These are phyloP conservation scores for Corydoras maculifer DNA, from an alignment of 2,113 vertebrate genomes.

Conservation along the genomic window DNA sequence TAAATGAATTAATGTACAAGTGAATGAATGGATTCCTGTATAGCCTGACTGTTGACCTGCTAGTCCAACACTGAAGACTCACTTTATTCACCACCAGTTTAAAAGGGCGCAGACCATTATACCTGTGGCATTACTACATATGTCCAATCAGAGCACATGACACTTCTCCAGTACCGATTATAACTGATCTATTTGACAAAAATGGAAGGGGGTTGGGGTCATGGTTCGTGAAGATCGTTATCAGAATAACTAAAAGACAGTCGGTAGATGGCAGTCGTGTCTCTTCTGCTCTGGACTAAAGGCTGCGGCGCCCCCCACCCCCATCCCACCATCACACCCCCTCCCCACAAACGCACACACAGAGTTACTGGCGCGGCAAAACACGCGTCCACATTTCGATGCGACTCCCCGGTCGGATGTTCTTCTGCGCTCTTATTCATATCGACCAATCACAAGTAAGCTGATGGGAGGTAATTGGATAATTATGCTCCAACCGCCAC, in stretches of 20 bases:
- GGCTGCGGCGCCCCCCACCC: slow-evolving; percentile 38
- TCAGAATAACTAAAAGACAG: slow-evolving; percentile 30
- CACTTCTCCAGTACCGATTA: no score
- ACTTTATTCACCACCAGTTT: no score
- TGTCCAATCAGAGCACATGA: no score
- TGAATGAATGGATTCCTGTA: no score
- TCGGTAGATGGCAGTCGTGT: slow-evolving; percentile 87
- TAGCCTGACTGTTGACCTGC: no score
- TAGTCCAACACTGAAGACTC: no score
- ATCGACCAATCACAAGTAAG: slow-evolving; percentile 76
- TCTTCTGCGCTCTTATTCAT: slow-evolving; percentile 66
- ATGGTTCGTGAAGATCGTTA: neutral
- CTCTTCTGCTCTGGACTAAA: slow-evolving; percentile 55
- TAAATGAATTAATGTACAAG: no score
- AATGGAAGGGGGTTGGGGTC: no score
- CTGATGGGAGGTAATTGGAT: slow-evolving; percentile 79
- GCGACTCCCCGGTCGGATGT: slow-evolving; percentile 16
- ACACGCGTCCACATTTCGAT: slow-evolving; percentile 25
- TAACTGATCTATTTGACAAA: no score
- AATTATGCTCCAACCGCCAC: slow-evolving; percentile 69
- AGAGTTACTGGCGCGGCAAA: slow-evolving; percentile 29
- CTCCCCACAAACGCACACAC: slow-evolving; percentile 9
- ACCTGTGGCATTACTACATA: no score
- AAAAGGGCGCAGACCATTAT: no score
- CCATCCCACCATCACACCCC: neutral